Base-by-base conservation (phyloP, 2,113 vertebrate genomes). In the Podarcis raffonei region DNA sequence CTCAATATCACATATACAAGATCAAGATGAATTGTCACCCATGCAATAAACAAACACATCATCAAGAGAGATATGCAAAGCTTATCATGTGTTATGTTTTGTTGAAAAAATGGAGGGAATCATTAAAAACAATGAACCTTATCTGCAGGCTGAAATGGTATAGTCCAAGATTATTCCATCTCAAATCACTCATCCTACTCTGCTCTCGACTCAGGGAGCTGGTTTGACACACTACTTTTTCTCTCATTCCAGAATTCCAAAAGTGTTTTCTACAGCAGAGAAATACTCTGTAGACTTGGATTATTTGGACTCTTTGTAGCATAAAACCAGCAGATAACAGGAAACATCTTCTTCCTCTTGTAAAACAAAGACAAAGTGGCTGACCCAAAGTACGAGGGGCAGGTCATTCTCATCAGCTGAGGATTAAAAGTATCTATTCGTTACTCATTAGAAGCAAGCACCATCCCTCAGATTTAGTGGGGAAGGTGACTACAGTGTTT, bases 341-440 rank as follows among this genome's bases (percentile, higher is more conserved):
- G 81, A 95, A 96, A 95, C 88, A 94, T 69, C 32, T 88, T 94
- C 86, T 96, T 95, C 89, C 83, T 95, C 90, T 92, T 81, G 86
- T 30, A 82, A 87, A 90, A 94, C 53, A 88, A 89, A 85, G 25
- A 94, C 53, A 88, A 88, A 85, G 25, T 90, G 15, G 6, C 18
- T 84, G 72, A 85, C 23, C 59, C 37, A 66, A 89, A 9, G 81
- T 90, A 6, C 81, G 72, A 91, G 37, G 89, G 59, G 35, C 79
- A 90, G 83, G 1, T 8, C 90, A 72, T 16, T 90, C 59, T 87
- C 82, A 90, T 15, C 84, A 85, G 57, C 37, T 86, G 89, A 90
- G 80, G 37, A 89, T 79, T 35, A 62, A 62, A 87, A 85, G 75
- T 0, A 3, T 59, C 72, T 42, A 0, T 76, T 77, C 92, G 69